A percentile compares a stretch with the other conserved stretches of the same genome.
Conservation (phyloP, 2,113 vertebrate species). For the Otolemur garnettii region DNA sequence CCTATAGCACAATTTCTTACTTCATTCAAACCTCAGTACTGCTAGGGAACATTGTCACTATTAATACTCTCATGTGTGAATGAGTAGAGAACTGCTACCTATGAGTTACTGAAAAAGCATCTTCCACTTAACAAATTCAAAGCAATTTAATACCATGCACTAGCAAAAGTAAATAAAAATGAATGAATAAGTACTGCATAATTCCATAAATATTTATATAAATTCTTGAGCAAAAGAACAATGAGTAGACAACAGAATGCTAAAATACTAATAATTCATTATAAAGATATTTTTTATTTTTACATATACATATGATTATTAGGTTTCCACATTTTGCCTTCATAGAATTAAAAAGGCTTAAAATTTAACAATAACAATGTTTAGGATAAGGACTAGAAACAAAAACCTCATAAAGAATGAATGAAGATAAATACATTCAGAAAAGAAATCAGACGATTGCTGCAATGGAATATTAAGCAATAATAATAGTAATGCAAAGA, state of each 20-base stretch:
- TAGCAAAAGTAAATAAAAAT: conserved; percentile 61
- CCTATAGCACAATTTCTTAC: background rate
- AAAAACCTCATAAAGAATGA: too few species aligned
- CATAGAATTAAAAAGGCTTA: too few species aligned
- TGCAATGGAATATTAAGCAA: too few species aligned
- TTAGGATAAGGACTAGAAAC: too few species aligned
- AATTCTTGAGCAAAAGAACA: conserved; percentile 20
- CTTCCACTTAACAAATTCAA: conserved; percentile 48
- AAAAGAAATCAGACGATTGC: too few species aligned
- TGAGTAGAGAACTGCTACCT: background rate
- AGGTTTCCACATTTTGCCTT: too few species aligned
- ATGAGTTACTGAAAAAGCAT: conserved; percentile 5
- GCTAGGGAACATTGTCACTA: conserved; percentile 1
- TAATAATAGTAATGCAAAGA: too few species aligned
- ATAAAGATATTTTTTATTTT: background rate
- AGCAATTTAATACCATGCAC: conserved; percentile 19
- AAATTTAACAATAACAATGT: too few species aligned
- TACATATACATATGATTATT: too few species aligned
- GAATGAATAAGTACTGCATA: conserved; percentile 28
- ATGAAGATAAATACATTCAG: too few species aligned
- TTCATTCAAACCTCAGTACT: conserved; percentile 34
- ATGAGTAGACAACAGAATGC: background rate
- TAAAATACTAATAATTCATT: conserved; percentile 51
- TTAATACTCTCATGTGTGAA: background rate
- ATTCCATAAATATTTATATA: conserved; percentile 50